Evolutionary conservation across 2,797 vertebrate genomes (phyloP).

Genomic region (Notoglanidium macrostoma): DNA sequence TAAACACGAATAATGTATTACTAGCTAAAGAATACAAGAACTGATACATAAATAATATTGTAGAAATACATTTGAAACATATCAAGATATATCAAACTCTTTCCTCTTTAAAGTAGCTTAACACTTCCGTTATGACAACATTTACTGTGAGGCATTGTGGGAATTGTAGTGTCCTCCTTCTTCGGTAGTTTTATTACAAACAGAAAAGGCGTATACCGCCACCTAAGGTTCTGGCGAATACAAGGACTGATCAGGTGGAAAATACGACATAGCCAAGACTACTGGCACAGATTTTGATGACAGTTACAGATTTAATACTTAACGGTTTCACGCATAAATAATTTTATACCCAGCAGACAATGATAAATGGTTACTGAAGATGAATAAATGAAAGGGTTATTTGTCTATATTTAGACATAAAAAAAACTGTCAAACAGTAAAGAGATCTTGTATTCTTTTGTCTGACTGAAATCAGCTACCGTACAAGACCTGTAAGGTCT

Average conservation of each 20-base stretch:
- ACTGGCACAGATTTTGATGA: not conserved
- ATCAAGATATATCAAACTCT: not conserved
- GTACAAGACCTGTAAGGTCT: no score
- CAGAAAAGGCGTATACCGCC: not conserved
- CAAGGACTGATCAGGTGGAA: not conserved
- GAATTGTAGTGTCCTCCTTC: slow-evolving; percentile 41
- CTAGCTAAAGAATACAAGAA: not conserved
- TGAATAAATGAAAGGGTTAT: no score
- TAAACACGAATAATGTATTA: not conserved
- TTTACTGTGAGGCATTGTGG: slow-evolving; percentile 42
- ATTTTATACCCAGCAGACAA: not conserved
- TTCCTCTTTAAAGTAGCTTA: slow-evolving; percentile 23
- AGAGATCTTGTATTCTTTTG: not conserved
- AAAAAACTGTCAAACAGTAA: no score
- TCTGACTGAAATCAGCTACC: not conserved
- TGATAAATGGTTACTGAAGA: no score
- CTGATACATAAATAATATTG: not conserved
- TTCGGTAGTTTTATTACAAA: not conserved
- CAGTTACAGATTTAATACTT: not conserved
- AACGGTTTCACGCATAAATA: not conserved
- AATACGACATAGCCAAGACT: not conserved
- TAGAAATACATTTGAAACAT: not conserved
- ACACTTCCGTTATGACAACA: not conserved
- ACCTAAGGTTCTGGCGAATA: not conserved
- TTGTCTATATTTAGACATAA: no score